A percentile compares a stretch with the other conserved stretches of the same genome.
Conservation (phyloP, 1,140 invertebrate genomes). For the Drosophila pseudoobscura region DNA sequence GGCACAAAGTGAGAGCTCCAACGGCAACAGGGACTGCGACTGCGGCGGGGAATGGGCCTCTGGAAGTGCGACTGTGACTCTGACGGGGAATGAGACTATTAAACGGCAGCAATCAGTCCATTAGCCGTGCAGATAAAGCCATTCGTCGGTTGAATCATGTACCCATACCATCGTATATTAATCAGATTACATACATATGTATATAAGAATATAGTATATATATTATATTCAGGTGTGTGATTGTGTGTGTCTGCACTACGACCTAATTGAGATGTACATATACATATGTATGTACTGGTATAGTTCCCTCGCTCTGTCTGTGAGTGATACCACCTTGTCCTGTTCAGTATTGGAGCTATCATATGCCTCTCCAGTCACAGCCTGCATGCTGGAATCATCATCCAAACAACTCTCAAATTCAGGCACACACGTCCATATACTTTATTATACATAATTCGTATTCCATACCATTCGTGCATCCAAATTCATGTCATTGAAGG, state of each 20-base stretch:
- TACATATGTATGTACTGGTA: too few relatives aligned
- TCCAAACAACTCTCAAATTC: too few relatives aligned
- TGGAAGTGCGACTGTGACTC: neutral
- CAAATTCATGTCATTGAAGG: constrained; percentile 90
- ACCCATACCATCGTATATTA: constrained; percentile 52
- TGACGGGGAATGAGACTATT: constrained; percentile 19
- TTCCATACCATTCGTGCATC: constrained; percentile 89
- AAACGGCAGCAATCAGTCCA: constrained; percentile 21
- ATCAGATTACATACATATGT: constrained; percentile 33
- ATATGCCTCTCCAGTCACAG: too few relatives aligned
- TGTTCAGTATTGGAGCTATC: too few relatives aligned
- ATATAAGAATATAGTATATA: neutral
- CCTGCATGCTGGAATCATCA: too few relatives aligned
- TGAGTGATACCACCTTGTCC: too few relatives aligned
- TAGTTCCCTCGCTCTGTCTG: too few relatives aligned
- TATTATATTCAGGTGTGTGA: neutral
- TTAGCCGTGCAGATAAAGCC: constrained; percentile 45
- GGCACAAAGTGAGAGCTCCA: too few relatives aligned
- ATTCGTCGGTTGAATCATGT: constrained; percentile 54
- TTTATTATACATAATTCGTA: constrained; percentile 5
- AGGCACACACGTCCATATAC: neutral
- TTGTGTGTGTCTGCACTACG: neutral
- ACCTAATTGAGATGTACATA: too few relatives aligned
- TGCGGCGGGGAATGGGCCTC: too few relatives aligned
- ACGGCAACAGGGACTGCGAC: too few relatives aligned